phyloP scores from a whole-genome alignment of 1,140 invertebrate species.

The Apis mellifera region DNA sequence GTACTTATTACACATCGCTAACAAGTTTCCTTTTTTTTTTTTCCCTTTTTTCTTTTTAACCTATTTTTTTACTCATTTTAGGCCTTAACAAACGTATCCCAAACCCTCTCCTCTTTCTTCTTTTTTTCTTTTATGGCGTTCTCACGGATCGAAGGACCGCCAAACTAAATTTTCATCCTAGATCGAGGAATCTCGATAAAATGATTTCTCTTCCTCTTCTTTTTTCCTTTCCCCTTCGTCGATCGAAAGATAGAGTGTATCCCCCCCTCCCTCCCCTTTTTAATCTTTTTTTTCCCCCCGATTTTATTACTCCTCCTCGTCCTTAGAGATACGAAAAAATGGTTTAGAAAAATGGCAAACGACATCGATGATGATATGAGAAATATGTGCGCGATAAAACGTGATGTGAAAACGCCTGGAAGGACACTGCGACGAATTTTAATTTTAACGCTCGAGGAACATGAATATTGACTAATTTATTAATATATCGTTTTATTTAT shows the following conservation, averaged over 20 bases:
- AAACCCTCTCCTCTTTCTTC: no score
- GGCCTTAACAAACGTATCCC: slow-evolving; percentile 70
- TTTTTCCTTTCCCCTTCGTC: not conserved
- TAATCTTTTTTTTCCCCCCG: not conserved
- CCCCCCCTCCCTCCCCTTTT: not conserved
- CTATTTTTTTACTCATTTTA: slow-evolving; percentile 64
- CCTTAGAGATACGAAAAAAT: slow-evolving; percentile 69
- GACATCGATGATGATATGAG: slow-evolving; percentile 75
- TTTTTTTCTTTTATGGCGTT: slow-evolving; percentile 63
- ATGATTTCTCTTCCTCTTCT: not conserved
- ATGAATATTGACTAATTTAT: slow-evolving; percentile 38
- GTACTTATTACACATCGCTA: slow-evolving; percentile 53
- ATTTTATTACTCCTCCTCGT: not conserved
- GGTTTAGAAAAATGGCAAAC: slow-evolving; percentile 68
- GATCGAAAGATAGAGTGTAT: not conserved
- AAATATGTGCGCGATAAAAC: slow-evolving; percentile 65
- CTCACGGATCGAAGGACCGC: slow-evolving; percentile 25
- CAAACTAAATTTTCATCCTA: slow-evolving; percentile 47
- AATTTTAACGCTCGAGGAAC: slow-evolving; percentile 11
- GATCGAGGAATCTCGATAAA: slow-evolving; percentile 67
- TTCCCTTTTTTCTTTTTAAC: slow-evolving; percentile 32
- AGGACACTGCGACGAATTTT: slow-evolving; percentile 42
- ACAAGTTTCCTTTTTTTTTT: slow-evolving; percentile 57
- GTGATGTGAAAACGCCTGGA: slow-evolving; percentile 42
- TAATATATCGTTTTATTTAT: slow-evolving; percentile 8